Evolutionary conservation across 1,140 invertebrate species (phyloP), one percentile per base, ranked within the genome.

Genomic region (Araneus ventricosus): DNA sequence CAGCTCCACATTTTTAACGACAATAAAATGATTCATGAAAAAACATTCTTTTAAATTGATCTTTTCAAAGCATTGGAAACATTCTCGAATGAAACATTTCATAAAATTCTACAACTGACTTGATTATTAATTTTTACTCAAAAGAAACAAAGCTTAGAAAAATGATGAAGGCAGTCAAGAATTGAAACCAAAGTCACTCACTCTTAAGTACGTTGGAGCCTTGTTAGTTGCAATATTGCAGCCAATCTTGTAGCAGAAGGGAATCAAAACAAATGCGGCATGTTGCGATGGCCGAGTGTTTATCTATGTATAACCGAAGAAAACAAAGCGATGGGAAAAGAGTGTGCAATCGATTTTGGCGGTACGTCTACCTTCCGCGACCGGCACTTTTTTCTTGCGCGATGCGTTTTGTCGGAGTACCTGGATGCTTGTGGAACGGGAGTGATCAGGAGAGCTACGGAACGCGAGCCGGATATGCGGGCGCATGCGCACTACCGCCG

Each of bases 381-480:
- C 27, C 27, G 30, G 27, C 30, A 34, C 30, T 75, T 75, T 37
- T 37, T 75, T 75, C 30, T 37, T 17, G 14, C 30, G 30, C 30
- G 67, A 75, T 75, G 70, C 70, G 30, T 30, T 75, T 75, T 30
- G 27, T 75, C 20, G 30, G 70, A 75, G 70, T 75, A 75, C 70
- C 70, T 75, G 70, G 67, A 75, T 75, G 70, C 70, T 75, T 75
- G 22, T 75, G 70, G 70, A 37, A 75, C 70, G 30, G 70, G 70
- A 75, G 67, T 34, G 67, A 75, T 75, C 27, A 6, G 30, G 70
- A n/a, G 59, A 63, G 59, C 17, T 63, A 22, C 22, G 59, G 70
- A 75, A 20, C 30, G 30, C 70, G 2, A 30, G 70, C 20, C 20
- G 70, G 30, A 75, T 75, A 75, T 75, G 34, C 70, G 70, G 70